Conservation (phyloP, 1,140 invertebrate species). For the Pseudomyrmex dendroicus region DNA sequence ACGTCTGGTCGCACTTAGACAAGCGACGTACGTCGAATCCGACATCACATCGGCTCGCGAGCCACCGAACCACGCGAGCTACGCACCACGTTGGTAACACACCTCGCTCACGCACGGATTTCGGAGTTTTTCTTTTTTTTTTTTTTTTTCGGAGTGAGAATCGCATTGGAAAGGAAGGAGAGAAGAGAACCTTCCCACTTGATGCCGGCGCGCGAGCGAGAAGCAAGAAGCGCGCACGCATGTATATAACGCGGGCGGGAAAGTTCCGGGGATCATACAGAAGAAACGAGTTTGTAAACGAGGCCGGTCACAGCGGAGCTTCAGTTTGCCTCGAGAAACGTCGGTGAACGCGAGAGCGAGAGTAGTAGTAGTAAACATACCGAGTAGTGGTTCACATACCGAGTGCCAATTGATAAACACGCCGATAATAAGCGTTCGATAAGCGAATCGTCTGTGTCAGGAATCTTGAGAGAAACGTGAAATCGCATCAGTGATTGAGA, state of each 20-base stretch:
- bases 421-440: conserved; percentile 16
- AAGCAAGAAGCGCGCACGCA: conserved; percentile 13
- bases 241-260: background rate
- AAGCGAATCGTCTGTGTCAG: background rate
- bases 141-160: no score
- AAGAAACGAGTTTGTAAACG: conserved; percentile 68
- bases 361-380: conserved; percentile 23
- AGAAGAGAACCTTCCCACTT: no score
- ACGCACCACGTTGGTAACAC: background rate
- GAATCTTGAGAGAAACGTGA: background rate
- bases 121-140: background rate
- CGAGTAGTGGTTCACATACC: conserved; percentile 1
- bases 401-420: no score
- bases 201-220: background rate
- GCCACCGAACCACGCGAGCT: conserved; percentile 64
- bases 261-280: conserved; percentile 22
- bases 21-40: conserved; percentile 66
- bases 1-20: conserved; percentile 55
- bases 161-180: background rate
- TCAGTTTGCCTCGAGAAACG: conserved; percentile 33
- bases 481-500: background rate
- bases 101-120: background rate
- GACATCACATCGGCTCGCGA: conserved; percentile 75
- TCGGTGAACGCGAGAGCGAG: conserved; percentile 41
- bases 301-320: conserved; percentile 47